Percentiles rank a stretch among this genome's conserved stretches.
Evolutionary conservation across 2,113 vertebrate species (phyloP).

Genomic region (Laticauda colubrina): DNA sequence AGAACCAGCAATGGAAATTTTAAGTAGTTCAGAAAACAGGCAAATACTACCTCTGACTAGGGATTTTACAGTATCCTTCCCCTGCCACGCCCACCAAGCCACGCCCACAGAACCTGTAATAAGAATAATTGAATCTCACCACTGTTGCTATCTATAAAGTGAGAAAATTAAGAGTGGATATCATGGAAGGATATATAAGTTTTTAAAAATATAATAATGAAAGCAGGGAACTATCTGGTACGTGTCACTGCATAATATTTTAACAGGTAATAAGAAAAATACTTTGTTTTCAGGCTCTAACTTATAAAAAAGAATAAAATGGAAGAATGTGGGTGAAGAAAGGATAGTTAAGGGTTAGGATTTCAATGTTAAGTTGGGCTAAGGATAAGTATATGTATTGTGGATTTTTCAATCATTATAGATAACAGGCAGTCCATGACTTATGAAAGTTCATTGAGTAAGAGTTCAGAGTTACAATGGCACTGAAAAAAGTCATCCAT

Average conservation of each 20-base stretch:
- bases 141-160: background rate
- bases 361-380: background rate
- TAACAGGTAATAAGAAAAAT: background rate
- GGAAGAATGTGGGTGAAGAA: background rate
- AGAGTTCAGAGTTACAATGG: background rate
- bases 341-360: background rate
- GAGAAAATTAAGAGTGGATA: background rate
- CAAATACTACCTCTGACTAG: no score
- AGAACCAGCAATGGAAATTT: no score
- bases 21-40: no score
- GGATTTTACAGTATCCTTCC: no score
- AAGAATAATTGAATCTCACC: no score
- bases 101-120: no score
- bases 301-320: background rate
- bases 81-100: no score
- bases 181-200: background rate
- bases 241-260: background rate
- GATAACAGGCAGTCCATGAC: background rate
- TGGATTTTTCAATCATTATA: background rate
- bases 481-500: background rate
- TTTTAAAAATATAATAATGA: background rate
- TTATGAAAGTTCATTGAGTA: background rate
- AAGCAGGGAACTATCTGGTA: background rate
- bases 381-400: background rate
- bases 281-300: background rate